phyloP scores from a whole-genome alignment of 2,797 vertebrate species.

The Xenops minutus region DNA sequence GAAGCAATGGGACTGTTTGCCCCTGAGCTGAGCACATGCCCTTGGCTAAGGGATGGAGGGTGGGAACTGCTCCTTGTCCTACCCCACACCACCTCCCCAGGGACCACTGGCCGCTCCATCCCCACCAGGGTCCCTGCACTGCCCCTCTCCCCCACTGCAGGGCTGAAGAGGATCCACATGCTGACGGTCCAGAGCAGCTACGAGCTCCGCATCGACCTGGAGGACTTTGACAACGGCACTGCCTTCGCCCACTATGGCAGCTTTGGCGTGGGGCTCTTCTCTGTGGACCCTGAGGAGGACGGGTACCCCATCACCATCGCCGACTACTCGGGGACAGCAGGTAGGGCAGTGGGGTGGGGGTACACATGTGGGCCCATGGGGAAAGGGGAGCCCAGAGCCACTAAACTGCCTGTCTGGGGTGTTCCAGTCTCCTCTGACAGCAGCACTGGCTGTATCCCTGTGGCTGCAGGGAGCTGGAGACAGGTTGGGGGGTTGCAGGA shows the following conservation, averaged over 20 bases:
- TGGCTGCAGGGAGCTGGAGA: neutral
- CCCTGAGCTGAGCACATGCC: rapidly evolving
- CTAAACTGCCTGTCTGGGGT: rapidly evolving
- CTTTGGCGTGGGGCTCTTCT: conserved; percentile 93
- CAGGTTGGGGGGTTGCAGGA: neutral
- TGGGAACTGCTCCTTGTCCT: rapidly evolving
- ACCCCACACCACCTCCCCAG: neutral
- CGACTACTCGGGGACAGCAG: conserved; percentile 93
- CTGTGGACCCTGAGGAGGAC: conserved; percentile 93
- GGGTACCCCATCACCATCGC: conserved; percentile 91
- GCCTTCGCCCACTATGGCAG: conserved; percentile 90
- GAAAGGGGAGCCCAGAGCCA: neutral
- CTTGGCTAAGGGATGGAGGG: neutral
- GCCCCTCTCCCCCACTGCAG: conserved; percentile 48
- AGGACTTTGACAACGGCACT: conserved; percentile 94
- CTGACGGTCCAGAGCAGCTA: conserved; percentile 93
- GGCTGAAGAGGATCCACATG: conserved; percentile 88
- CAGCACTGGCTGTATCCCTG: neutral
- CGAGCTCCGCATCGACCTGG: conserved; percentile 91
- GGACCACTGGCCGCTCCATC: rapidly evolving
- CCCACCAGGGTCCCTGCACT: rapidly evolving
- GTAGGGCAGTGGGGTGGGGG: conserved; percentile 48
- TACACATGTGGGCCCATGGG: rapidly evolving
- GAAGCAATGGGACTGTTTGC: neutral
- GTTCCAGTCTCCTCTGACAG: neutral